Conservation (phyloP, 2,797 vertebrate genomes). For the Sciurus carolinensis region DNA sequence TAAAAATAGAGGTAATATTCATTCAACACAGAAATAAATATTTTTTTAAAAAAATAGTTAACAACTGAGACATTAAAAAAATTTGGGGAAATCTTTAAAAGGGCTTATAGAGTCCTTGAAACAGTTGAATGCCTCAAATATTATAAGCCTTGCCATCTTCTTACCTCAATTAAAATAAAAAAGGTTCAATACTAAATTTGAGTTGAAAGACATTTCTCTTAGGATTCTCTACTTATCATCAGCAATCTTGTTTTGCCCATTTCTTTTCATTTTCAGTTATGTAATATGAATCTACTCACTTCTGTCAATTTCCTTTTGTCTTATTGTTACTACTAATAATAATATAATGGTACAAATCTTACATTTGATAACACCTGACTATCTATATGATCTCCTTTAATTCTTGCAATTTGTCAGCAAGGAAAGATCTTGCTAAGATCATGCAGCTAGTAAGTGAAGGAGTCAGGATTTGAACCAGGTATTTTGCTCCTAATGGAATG, state of each 20-base stretch:
- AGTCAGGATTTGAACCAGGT: neutral
- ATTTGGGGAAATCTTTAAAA: neutral
- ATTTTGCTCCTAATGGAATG: neutral
- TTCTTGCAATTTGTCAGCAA: neutral
- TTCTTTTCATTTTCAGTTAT: slow-evolving; percentile 25
- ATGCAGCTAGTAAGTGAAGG: neutral
- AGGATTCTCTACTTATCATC: slow-evolving; percentile 15
- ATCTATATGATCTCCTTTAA: neutral
- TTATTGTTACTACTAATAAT: neutral
- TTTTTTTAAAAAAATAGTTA: neutral
- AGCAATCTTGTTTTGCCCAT: slow-evolving; percentile 12
- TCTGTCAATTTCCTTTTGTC: neutral
- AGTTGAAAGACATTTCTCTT: slow-evolving; percentile 27
- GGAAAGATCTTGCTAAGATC: neutral
- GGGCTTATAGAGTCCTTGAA: neutral
- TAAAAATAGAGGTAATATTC: slow-evolving; percentile 45
- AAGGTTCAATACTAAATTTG: neutral
- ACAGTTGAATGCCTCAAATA: neutral
- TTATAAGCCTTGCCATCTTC: neutral
- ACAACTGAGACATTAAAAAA: slow-evolving; percentile 57
- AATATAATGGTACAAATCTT: neutral
- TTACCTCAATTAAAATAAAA: neutral
- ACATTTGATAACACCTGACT: neutral
- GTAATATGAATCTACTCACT: neutral
- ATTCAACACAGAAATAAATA: neutral